Percentiles rank a stretch among this genome's conserved stretches.
phyloP scores from a whole-genome alignment of 2,888 invertebrate species.

The Synergus gifuensis region DNA sequence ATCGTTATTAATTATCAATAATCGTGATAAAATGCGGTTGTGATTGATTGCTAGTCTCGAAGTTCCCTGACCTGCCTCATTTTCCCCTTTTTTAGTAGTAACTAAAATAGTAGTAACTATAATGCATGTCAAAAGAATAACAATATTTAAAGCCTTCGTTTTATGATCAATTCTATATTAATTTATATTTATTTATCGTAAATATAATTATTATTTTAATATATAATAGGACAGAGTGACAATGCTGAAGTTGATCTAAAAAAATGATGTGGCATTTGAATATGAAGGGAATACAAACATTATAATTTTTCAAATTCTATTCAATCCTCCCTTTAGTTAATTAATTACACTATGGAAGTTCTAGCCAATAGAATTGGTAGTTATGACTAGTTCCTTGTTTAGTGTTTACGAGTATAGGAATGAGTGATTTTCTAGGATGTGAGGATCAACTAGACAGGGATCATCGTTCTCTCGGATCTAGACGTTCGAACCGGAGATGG shows the following conservation, averaged over 20 bases:
- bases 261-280: no score
- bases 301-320: no score
- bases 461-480: conserved; percentile 42
- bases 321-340: not conserved
- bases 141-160: not conserved
- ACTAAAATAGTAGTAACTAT: not conserved
- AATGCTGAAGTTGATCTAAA: no score
- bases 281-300: no score
- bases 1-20: conserved; percentile 57
- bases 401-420: not conserved
- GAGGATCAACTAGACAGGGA: conserved; percentile 16
- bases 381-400: not conserved
- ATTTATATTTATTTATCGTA: not conserved
- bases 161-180: not conserved
- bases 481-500: conserved; percentile 63
- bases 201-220: not conserved
- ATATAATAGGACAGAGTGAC: not conserved
- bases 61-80: conserved; percentile 1
- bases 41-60: conserved; percentile 31
- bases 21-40: conserved; percentile 44
- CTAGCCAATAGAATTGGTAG: not conserved
- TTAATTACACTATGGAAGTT: not conserved
- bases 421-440: conserved; percentile 3
- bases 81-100: not conserved
- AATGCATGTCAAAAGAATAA: not conserved